Evolutionary conservation across 2,113 vertebrate species (phyloP).

Genomic region (Felis chaus): DNA sequence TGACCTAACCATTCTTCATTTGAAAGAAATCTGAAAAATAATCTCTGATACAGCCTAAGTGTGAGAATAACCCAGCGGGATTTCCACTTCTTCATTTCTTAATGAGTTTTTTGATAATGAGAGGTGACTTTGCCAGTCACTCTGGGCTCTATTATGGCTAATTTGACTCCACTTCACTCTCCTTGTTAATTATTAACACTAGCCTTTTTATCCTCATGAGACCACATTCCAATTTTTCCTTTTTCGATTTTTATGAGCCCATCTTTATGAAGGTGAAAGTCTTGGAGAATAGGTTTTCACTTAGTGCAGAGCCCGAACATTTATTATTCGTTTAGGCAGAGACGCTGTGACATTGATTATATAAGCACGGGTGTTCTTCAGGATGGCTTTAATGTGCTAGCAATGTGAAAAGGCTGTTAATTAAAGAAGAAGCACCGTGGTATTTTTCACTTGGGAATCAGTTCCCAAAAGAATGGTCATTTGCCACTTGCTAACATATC

Average conservation of each 20-base stretch:
- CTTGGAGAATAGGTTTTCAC: conserved; percentile 81
- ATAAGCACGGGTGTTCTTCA: conserved; percentile 74
- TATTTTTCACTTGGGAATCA: conserved; percentile 82
- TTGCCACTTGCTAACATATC: conserved; percentile 84
- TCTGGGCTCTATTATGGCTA: conserved; percentile 96
- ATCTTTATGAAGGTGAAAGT: conserved; percentile 80
- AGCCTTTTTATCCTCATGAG: conserved; percentile 95
- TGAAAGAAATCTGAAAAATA: conserved; percentile 88
- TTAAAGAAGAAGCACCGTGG: conserved; percentile 82
- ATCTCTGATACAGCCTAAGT: conserved; percentile 83
- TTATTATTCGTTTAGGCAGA: conserved; percentile 80
- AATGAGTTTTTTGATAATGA: conserved; percentile 93
- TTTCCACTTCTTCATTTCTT: conserved; percentile 91
- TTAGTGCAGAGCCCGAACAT: conserved; percentile 76
- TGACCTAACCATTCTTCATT: conserved; percentile 86
- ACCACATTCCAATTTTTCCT: conserved; percentile 85
- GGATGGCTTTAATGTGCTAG: conserved; percentile 79
- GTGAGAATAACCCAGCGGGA: conserved; percentile 89
- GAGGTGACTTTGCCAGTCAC: conserved; percentile 91
- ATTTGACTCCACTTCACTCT: conserved; percentile 93
- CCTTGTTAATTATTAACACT: conserved; percentile 97
- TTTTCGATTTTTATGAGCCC: conserved; percentile 80
- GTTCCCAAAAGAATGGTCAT: conserved; percentile 83
- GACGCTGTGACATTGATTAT: conserved; percentile 76
- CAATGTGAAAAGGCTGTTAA: conserved; percentile 86